These are phyloP conservation scores for Etheostoma cragini DNA, from an alignment of 2,113 vertebrate genomes.

Conservation along the genomic window DNA sequence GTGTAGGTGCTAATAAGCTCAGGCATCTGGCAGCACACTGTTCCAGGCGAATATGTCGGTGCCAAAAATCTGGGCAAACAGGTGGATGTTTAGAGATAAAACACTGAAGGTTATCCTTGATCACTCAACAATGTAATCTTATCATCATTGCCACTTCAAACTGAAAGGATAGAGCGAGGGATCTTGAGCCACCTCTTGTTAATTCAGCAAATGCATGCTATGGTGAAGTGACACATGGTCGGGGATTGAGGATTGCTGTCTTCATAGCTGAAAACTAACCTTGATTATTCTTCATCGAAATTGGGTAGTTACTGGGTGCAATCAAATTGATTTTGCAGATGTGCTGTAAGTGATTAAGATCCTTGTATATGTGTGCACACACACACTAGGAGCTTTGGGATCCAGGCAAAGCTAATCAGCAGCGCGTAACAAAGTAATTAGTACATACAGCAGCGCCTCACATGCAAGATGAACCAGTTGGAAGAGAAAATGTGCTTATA, in stretches of 20 bases:
- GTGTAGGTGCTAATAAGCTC: constrained; percentile 30
- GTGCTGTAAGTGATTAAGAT: constrained; percentile 73
- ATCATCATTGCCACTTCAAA: constrained; percentile 52
- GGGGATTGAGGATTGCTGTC: constrained; percentile 31
- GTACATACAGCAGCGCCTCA: constrained; percentile 47
- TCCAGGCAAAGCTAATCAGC: constrained; percentile 63
- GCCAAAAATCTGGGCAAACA: constrained; percentile 31
- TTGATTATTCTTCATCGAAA: constrained; percentile 60
- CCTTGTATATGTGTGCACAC: constrained; percentile 41
- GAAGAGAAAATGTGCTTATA: constrained; percentile 23
- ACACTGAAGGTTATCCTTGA: constrained; percentile 57
- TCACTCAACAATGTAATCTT: constrained; percentile 54
- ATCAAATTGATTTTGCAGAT: constrained; percentile 76
- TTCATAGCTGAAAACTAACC: constrained; percentile 44
- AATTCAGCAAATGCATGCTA: constrained; percentile 52
- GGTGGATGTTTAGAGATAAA: constrained; percentile 44
- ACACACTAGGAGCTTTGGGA: constrained; percentile 37
- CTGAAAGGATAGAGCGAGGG: constrained; percentile 41
- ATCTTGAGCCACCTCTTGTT: constrained; percentile 38
- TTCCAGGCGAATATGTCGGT: constrained; percentile 36
- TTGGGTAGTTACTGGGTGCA: constrained; percentile 64
- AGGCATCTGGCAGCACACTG: constrained; percentile 26
- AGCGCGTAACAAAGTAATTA: constrained; percentile 62
- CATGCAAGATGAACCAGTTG: constrained; percentile 23
- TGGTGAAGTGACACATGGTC: constrained; percentile 48